A percentile compares a stretch with the other conserved stretches of the same genome.
phyloP scores from a whole-genome alignment of 2,797 vertebrate species.

The Sebastes aleutianus region DNA sequence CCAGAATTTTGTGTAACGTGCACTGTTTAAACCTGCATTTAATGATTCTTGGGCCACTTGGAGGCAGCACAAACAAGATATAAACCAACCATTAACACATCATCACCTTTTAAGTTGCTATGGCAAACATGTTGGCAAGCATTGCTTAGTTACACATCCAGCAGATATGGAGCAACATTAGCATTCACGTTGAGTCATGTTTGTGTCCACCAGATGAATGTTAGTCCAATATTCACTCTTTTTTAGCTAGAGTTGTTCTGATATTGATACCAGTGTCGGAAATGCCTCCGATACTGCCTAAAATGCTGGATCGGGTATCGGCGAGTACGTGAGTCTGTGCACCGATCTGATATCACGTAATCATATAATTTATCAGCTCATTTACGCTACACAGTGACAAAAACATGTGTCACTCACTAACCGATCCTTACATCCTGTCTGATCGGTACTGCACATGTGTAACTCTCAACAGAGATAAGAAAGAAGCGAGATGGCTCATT shows the following conservation, averaged over 20 bases:
- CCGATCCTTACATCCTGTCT: no score
- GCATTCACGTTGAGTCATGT: background rate
- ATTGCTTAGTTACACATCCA: background rate
- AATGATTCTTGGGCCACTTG: background rate
- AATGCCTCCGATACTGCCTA: background rate
- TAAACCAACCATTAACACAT: background rate
- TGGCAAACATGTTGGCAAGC: background rate
- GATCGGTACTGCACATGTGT: background rate
- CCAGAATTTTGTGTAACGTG: no score
- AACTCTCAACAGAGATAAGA: background rate
- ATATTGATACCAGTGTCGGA: no score
- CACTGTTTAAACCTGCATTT: background rate
- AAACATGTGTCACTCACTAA: background rate
- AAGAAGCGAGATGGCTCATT: background rate
- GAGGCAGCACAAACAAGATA: background rate
- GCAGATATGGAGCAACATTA: background rate
- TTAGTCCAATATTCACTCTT: background rate
- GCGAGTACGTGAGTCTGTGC: accelerated
- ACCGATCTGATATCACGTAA: background rate
- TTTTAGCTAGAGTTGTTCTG: background rate
- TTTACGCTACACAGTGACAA: background rate
- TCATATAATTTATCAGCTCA: background rate
- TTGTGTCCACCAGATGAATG: background rate
- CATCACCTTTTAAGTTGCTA: background rate
- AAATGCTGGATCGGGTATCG: background rate